phyloP scores from a whole-genome alignment of 2,797 vertebrate species.

The Acrossocheilus wenchowensis region DNA sequence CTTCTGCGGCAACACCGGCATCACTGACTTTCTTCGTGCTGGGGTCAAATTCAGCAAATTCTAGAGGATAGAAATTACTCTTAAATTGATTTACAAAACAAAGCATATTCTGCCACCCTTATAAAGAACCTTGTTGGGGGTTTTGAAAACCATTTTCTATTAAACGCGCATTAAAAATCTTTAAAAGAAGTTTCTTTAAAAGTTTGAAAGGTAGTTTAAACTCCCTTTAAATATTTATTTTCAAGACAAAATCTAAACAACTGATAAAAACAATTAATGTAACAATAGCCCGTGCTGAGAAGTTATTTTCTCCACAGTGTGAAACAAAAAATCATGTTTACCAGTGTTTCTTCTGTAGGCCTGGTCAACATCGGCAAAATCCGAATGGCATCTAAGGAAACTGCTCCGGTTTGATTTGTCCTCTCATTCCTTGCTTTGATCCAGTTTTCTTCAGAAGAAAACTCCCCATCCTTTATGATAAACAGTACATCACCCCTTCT shows the following conservation, averaged over 20 bases:
- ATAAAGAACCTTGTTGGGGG: neutral
- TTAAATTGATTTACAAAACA: neutral
- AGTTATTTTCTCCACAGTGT: neutral
- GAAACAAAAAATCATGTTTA: conserved; percentile 65
- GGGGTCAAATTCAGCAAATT: conserved; percentile 80
- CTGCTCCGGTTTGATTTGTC: conserved; percentile 78
- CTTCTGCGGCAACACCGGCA: conserved; percentile 12
- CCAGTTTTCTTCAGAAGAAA: conserved; percentile 72
- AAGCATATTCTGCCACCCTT: neutral
- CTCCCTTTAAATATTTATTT: neutral
- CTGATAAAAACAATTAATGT: neutral
- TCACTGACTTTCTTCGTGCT: conserved; percentile 73
- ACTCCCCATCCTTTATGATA: conserved; percentile 73
- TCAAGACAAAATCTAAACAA: conserved; percentile 1
- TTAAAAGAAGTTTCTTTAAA: neutral
- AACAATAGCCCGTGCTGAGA: neutral
- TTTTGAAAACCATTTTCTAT: neutral
- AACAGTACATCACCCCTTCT: conserved; percentile 89
- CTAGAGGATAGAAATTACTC: conserved; percentile 59
- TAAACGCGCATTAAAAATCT: neutral
- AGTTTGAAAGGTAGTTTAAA: neutral
- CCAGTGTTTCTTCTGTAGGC: conserved; percentile 85
- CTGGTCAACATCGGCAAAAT: conserved; percentile 83
- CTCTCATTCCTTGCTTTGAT: conserved; percentile 82
- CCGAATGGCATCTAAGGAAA: conserved; percentile 77